Base-by-base conservation (phyloP, 2,797 vertebrate species). In the Cetoscarus ocellatus region DNA sequence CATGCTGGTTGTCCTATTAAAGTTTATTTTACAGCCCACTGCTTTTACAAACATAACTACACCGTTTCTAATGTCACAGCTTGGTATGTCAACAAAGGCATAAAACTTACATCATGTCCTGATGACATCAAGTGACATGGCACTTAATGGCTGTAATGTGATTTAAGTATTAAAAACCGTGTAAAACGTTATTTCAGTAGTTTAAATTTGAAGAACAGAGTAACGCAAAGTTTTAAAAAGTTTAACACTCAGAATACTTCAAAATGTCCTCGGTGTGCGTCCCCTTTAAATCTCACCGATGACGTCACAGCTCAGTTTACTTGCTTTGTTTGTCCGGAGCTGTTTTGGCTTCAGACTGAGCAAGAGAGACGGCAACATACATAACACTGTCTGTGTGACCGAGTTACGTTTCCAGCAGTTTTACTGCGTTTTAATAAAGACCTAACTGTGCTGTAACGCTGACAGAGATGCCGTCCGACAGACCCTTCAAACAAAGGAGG, bases 401-500 rank as follows among this genome's bases (percentile, higher is more conserved):
- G 9, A 61, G 1, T 13, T 3, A 47, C 11, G 11, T 45, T 49
- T 6, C 7, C 12, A 10, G 38, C 67, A 5, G 52, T 10, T 35
- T 0, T 12, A n/a, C 13, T 3, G 34, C 48, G 1, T 4, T 12
- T 36, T 36, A 11, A n/a, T 0, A 35, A 3, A 15, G 38, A 61
- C 6, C 8, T 56, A 49, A 53, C 44, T 3, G 58, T 53, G 63
- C 43, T 12, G 44, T 15, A 47, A 43, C 62, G 13, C 59, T 7
- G 7, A 64, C 61, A 77, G 79, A 75, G 63, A 98, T 98, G 97
- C 97, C 97, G 81, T 97, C 97, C 61, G 97, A 98, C 89, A 94
- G 96, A 94, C 95, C 97, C 83, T 98, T 98, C 92, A 98, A 98
- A 88, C 97, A 98, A 88, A 94, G 97, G 92, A 96, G 97, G 92